Evolutionary conservation across 2,797 vertebrate genomes (phyloP), one percentile per base, ranked within the genome.

Genomic region (Channallabes apus): DNA sequence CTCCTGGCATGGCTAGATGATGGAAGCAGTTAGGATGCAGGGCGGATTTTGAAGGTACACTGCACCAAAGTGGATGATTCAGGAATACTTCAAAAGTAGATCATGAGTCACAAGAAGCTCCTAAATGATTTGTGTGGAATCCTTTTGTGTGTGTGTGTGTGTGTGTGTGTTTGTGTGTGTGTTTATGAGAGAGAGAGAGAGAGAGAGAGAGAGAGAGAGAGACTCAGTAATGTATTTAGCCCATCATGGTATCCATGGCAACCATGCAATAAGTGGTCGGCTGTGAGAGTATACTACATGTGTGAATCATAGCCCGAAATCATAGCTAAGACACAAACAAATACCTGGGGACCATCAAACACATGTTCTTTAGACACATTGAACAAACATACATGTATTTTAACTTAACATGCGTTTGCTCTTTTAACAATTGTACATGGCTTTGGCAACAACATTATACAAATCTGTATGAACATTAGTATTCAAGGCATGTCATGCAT

Each of bases 171-270:
- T 58, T 71, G 82, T 29, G 79, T 64, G 85, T 14, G 71, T 35
- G 85, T 41, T 72, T 32, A 65, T 24, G n/a, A n/a, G n/a, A n/a
- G n/a, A n/a, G 64, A 29, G 67, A 58, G 62, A 51, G 61, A 59
- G 62, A 83, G 61, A 68, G 79, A 81, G 84, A 82, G 77, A 68
- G 82, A 68, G 67, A 51, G 82, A 73, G 46, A 81, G 85, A 65
- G 73, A 72, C 83, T 88, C 87, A 87, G 84, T 90, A 90, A 90
- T 85, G 86, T 86, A 89, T 90, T 90, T 90, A 87, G 86, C 81
- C 81, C 85, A 89, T 82, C 51, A 81, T 84, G 84, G 90, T 90
- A 87, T 84, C 82, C 90, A 89, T 90, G 90, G 87, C 84, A 90
- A 90, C 90, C 87, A 64, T 69, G 85, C 83, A 80, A 80, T 80